Evolutionary conservation across 2,113 vertebrate species (phyloP).

Genomic region (Oryzias javanicus): DNA sequence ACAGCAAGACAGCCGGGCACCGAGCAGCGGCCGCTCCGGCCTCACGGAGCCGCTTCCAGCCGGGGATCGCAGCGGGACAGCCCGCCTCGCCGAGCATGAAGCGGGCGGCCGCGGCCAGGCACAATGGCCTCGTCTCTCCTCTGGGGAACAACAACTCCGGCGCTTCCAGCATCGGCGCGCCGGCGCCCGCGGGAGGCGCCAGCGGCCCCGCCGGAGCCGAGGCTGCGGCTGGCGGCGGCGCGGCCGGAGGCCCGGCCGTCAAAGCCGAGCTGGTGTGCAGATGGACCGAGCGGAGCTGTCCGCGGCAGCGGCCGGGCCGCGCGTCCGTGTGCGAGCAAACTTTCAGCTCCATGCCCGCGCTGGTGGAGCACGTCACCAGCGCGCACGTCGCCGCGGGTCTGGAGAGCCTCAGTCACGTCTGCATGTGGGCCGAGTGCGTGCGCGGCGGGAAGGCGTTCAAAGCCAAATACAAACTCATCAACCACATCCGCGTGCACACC

Average conservation of each 20-base stretch:
- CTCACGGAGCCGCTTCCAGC: slow-evolving; percentile 13
- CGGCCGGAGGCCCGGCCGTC: slow-evolving; percentile 80
- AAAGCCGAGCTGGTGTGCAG: slow-evolving; percentile 84
- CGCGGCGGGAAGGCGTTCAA: slow-evolving; percentile 95
- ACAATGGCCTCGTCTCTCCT: slow-evolving; percentile 81
- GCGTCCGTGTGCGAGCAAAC: slow-evolving; percentile 86
- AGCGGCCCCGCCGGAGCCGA: slow-evolving; percentile 13
- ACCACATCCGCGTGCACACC: slow-evolving; percentile 95
- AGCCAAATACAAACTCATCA: slow-evolving; percentile 98
- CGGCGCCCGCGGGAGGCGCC: slow-evolving; percentile 3
- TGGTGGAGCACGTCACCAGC: slow-evolving; percentile 94
- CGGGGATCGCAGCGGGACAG: slow-evolving; percentile 47
- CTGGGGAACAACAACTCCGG: slow-evolving; percentile 90
- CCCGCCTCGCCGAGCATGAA: slow-evolving; percentile 68
- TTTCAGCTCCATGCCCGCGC: slow-evolving; percentile 97
- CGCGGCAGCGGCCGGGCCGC: slow-evolving; percentile 68
- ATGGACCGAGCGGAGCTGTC: slow-evolving; percentile 86
- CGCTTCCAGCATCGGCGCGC: slow-evolving; percentile 68
- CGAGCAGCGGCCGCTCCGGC: slow-evolving; percentile 13
- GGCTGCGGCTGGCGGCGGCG: slow-evolving; percentile 49
- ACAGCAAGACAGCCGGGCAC: slow-evolving; percentile 6
- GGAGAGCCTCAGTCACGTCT: slow-evolving; percentile 92
- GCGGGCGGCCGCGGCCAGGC: slow-evolving; percentile 67
- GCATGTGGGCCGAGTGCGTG: slow-evolving; percentile 94
- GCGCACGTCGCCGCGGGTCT: slow-evolving; percentile 84